phyloP scores from a whole-genome alignment of 2,113 vertebrate species.

The Gnathonemus echidnorhynchus region DNA sequence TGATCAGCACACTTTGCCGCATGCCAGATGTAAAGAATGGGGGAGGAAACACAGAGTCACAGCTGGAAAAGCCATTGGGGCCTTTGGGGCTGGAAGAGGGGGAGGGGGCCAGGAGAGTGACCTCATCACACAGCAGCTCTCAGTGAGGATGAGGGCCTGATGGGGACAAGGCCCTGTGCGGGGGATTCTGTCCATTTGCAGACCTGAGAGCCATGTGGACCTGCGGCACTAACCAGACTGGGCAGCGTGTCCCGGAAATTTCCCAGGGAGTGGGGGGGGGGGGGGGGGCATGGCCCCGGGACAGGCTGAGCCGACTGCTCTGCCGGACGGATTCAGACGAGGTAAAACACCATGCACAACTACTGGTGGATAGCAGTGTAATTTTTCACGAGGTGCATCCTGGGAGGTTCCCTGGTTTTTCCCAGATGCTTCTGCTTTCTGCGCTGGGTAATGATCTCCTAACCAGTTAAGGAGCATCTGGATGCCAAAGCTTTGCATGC shows the following conservation, averaged over 20 bases:
- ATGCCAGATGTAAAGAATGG: background rate
- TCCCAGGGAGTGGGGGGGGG: background rate
- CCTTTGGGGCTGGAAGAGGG: background rate
- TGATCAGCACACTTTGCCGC: background rate
- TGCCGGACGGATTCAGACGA: background rate
- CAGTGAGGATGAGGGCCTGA: background rate
- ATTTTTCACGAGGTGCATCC: background rate
- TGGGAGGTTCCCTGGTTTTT: background rate
- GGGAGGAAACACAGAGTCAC: slow-evolving; percentile 12
- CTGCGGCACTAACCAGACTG: background rate
- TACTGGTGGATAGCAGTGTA: background rate
- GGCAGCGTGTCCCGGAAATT: background rate
- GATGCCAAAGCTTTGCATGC: background rate
- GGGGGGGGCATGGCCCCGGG: background rate
- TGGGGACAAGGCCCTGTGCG: background rate
- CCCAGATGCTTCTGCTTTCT: background rate
- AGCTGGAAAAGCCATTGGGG: slow-evolving; percentile 41
- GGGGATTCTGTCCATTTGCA: background rate
- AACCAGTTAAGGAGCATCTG: background rate
- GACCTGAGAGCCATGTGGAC: background rate
- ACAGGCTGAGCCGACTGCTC: background rate
- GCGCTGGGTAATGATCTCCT: background rate
- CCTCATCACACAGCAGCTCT: slow-evolving; percentile 32
- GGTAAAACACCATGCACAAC: background rate
- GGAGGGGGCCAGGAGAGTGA: slow-evolving; percentile 28